Base-by-base conservation (phyloP, 2,113 vertebrate species). In the Blennius ocellaris region DNA sequence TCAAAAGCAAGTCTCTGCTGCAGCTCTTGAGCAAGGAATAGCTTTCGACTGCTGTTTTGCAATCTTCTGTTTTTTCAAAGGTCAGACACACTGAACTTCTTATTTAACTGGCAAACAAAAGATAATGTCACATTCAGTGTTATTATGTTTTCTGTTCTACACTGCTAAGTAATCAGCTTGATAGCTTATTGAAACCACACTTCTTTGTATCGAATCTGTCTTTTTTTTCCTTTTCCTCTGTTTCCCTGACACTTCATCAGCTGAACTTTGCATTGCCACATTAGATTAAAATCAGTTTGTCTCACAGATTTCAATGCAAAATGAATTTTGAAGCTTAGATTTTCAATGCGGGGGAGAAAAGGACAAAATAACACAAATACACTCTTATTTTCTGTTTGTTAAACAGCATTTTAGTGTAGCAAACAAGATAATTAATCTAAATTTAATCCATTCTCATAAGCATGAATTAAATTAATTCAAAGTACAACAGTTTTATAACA, bases 31-130 rank as follows among this genome's bases (percentile, higher is more conserved):
- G n/a, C 38, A 45, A 11, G 43, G 30, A 17, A 44, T 52, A 17
- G 39, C 39, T 12, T 2, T 41, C 39, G 14, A 6, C 58, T 39
- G 1, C 17, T 30, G 38, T 47, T 55, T 14, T 14, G 21, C 36
- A 41, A 11, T 61, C n/a, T 14, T 40, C 44, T 52, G n/a, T 48
- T 67, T 57, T 54, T 5, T 17, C 44, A 9, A 71, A 30, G 39
- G 51, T 68, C 48, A 76, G 21, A 40, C 39, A 36, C 5, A 52
- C 10, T 39, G 8, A 11, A 36, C 5, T 55, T 50, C 17, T 53
- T 0, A 49, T 61, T 69, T 52, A 7, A 43, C 43, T 56, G n/a
- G 17, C 8, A 10, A 7, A 37, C 2, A 8, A 47, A 48, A 50
- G 6, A 56, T 47, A 43, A 39, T 41, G 14, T 30, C 21, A 30